These are phyloP conservation scores for Archivesica marissinica DNA, from an alignment of 1,140 invertebrate genomes.

Conservation along the genomic window DNA sequence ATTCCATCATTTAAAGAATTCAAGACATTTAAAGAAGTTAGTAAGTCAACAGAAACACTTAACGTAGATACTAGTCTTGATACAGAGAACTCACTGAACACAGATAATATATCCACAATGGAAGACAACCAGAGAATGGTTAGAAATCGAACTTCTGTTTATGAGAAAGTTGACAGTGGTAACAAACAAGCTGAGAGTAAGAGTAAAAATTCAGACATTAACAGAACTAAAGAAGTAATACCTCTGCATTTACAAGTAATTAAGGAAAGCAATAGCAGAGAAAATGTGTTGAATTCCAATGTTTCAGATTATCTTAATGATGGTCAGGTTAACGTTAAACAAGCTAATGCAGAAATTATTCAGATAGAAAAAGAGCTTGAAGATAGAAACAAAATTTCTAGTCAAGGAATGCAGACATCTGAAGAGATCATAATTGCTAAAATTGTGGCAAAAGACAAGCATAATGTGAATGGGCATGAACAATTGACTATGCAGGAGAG, in stretches of 20 bases:
- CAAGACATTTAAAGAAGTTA: constrained; percentile 37
- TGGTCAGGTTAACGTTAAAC: not conserved
- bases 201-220: not conserved
- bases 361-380: not conserved
- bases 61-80: not conserved
- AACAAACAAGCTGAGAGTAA: not conserved
- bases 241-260: constrained; percentile 17
- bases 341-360: not conserved
- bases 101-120: no score
- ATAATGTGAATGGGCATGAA: not conserved
- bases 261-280: constrained; percentile 3
- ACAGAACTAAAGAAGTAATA: not conserved
- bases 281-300: not conserved
- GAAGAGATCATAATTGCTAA: not conserved
- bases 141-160: not conserved
- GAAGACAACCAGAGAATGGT: no score
- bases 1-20: constrained; percentile 53
- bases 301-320: not conserved
- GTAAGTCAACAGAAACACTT: constrained; percentile 2
- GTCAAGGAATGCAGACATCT: not conserved
- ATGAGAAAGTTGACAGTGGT: not conserved
- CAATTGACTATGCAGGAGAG: not conserved
- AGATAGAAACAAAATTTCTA: not conserved
- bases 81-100: not conserved
- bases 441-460: not conserved